Conservation (phyloP, 2,113 vertebrate species). For the Herpetotheres cachinnans region DNA sequence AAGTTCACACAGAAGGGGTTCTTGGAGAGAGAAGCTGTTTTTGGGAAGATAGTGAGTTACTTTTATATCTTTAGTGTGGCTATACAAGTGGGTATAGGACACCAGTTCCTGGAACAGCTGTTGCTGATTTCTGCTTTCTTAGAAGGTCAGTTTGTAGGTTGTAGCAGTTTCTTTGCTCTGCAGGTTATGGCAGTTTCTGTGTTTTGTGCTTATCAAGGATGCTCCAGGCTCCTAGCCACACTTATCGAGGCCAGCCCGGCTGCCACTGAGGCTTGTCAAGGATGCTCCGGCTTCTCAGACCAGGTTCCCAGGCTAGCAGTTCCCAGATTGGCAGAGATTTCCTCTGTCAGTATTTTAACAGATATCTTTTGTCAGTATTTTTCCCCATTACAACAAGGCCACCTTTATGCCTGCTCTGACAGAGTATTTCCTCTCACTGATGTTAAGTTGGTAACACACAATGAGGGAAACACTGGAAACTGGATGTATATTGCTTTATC, state of each 20-base stretch:
- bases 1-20: not conserved
- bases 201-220: not conserved
- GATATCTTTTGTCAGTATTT: not conserved
- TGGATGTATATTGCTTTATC: constrained; percentile 21
- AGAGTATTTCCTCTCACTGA: constrained; percentile 24
- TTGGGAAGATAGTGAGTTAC: not conserved
- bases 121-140: not conserved
- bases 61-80: not conserved
- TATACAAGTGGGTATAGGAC: rapidly evolving
- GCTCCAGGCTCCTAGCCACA: not conserved
- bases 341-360: not conserved
- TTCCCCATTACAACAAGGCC: not conserved
- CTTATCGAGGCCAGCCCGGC: rapidly evolving
- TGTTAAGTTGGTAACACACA: constrained; percentile 23
- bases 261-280: not conserved
- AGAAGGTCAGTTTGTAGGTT: not conserved
- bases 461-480: constrained; percentile 24
- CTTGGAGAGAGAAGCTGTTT: not conserved
- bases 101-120: not conserved
- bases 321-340: not conserved
- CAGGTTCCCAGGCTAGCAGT: not conserved
- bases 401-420: not conserved
- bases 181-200: not conserved
- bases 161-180: not conserved
- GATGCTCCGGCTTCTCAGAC: not conserved